Evolutionary conservation across 1,140 invertebrate species (phyloP).

Genomic region (Drosophila teissieri): DNA sequence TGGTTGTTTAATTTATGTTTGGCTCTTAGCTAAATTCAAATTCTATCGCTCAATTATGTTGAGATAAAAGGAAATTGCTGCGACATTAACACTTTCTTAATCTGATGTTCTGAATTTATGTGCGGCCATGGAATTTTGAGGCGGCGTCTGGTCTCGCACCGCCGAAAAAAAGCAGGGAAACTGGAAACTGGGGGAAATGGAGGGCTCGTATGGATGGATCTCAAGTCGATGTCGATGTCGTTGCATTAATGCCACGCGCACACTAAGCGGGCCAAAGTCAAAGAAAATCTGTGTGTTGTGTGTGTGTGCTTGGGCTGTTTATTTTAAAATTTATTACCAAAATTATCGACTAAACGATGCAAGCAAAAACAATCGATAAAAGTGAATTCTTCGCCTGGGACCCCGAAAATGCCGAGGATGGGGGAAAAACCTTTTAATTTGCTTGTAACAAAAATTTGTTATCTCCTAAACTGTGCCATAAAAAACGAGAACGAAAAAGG

Average conservation of each 20-base stretch:
- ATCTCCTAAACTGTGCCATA: slow-evolving; percentile 84
- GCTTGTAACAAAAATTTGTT: slow-evolving; percentile 84
- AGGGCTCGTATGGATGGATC: not conserved
- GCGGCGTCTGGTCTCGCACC: slow-evolving; percentile 67
- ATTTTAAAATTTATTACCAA: slow-evolving; percentile 84
- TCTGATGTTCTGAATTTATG: slow-evolving; percentile 83
- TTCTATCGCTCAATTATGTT: slow-evolving; percentile 84
- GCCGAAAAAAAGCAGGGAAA: not conserved
- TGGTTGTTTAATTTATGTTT: slow-evolving; percentile 84
- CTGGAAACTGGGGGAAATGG: not conserved
- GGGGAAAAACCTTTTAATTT: slow-evolving; percentile 84
- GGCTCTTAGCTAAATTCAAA: slow-evolving; percentile 84
- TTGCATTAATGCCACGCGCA: slow-evolving; percentile 75
- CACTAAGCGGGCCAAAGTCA: slow-evolving; percentile 52
- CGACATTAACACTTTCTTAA: slow-evolving; percentile 83
- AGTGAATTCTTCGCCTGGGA: slow-evolving; percentile 70
- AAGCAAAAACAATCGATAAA: slow-evolving; percentile 84
- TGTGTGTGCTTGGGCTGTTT: slow-evolving; percentile 53
- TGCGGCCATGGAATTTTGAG: slow-evolving; percentile 79
- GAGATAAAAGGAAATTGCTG: slow-evolving; percentile 83
- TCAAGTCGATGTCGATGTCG: slow-evolving; percentile 5
- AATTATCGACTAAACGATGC: slow-evolving; percentile 84
- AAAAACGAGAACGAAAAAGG: slow-evolving; percentile 81
- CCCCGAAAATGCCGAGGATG: slow-evolving; percentile 35
- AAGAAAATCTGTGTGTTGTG: slow-evolving; percentile 29